phyloP scores from a whole-genome alignment of 2,113 vertebrate genomes.

The Montifringilla adamsi region DNA sequence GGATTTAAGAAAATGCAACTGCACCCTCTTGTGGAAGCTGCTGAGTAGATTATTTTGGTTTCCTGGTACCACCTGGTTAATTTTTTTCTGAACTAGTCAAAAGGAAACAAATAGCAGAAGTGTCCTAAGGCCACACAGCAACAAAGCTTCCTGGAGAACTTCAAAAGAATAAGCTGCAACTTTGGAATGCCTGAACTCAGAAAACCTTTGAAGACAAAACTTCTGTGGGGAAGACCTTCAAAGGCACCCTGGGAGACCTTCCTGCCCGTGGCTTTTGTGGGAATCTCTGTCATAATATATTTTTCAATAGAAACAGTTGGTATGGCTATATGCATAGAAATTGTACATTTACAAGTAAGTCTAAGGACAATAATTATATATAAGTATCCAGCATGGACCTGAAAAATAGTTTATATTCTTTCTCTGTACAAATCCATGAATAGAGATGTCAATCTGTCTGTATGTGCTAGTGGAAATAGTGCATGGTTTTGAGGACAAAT shows the following conservation, averaged over 20 bases:
- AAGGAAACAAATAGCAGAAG: conserved; percentile 30
- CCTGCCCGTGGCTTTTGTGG: neutral
- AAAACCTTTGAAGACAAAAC: conserved; percentile 11
- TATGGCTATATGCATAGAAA: neutral
- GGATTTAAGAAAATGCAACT: conserved; percentile 10
- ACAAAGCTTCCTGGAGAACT: neutral
- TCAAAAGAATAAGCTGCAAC: neutral
- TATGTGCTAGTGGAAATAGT: neutral
- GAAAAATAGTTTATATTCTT: neutral
- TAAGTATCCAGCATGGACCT: neutral
- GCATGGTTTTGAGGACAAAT: neutral
- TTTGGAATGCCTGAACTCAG: neutral
- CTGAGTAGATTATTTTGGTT: neutral
- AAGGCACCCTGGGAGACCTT: neutral
- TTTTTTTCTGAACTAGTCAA: neutral
- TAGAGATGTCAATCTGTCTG: neutral
- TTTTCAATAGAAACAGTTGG: neutral
- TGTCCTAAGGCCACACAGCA: conserved; percentile 24
- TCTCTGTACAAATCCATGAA: neutral
- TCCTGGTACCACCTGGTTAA: neutral
- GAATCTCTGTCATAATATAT: neutral
- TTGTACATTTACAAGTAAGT: neutral
- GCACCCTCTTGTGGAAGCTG: conserved; percentile 51
- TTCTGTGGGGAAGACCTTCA: neutral
- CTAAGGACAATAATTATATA: neutral